phyloP scores from a whole-genome alignment of 2,888 invertebrate genomes.

The Drepana falcataria region DNA sequence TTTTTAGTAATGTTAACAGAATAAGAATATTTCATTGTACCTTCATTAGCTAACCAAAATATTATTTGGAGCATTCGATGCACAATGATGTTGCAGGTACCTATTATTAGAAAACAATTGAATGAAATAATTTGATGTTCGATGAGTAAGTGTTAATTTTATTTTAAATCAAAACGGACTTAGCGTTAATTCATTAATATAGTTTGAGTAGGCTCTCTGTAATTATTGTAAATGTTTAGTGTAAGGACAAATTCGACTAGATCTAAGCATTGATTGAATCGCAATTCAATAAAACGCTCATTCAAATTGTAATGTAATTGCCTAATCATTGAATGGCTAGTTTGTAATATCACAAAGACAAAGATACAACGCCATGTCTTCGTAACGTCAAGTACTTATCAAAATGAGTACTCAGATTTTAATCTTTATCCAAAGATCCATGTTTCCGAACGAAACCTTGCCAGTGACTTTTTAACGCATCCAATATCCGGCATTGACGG shows the following conservation, averaged over 20 bases:
- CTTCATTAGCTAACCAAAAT: constrained; percentile 3
- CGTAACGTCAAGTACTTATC: too few relatives aligned
- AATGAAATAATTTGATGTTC: constrained; percentile 45
- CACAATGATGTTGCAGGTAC: constrained; percentile 35
- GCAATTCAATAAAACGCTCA: not conserved
- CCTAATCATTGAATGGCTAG: too few relatives aligned
- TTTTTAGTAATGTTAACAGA: constrained; percentile 28
- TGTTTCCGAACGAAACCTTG: too few relatives aligned
- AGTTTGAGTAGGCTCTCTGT: constrained; percentile 38
- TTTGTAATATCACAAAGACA: too few relatives aligned
- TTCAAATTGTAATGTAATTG: too few relatives aligned
- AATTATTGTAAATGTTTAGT: constrained; percentile 51
- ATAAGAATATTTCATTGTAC: constrained; percentile 51
- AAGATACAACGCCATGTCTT: too few relatives aligned
- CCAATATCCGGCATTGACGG: too few relatives aligned
- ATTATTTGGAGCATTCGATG: constrained; percentile 16
- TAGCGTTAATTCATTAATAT: constrained; percentile 27
- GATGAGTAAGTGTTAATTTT: constrained; percentile 39
- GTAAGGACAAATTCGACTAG: constrained; percentile 4
- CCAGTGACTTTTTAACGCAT: too few relatives aligned
- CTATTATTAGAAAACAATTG: constrained; percentile 12
- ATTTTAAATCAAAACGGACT: constrained; percentile 33
- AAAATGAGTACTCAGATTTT: too few relatives aligned
- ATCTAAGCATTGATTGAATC: constrained; percentile 1
- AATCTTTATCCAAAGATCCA: too few relatives aligned